phyloP scores from a whole-genome alignment of 2,797 vertebrate genomes.

The Bryconaethiops microstoma region DNA sequence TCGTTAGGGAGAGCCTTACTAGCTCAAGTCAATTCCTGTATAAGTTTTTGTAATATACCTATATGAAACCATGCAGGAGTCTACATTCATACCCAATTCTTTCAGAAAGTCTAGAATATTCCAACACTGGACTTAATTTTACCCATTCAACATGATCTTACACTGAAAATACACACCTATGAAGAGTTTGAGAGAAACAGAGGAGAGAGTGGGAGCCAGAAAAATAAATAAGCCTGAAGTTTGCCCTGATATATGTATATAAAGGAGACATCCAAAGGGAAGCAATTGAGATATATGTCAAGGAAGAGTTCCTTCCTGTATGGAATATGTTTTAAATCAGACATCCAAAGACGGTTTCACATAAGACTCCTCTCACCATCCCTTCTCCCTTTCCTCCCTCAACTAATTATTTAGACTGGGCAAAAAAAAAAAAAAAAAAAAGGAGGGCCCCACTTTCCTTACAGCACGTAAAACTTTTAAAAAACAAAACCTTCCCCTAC shows the following conservation, averaged over 20 bases:
- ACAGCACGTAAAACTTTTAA: slow-evolving; percentile 24
- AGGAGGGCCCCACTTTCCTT: slow-evolving; percentile 31
- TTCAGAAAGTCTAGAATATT: not conserved
- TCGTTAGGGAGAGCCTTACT: not conserved
- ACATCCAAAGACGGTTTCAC: slow-evolving; percentile 25
- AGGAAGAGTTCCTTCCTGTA: slow-evolving; percentile 56
- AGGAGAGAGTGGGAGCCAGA: slow-evolving; percentile 40
- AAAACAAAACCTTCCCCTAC: not conserved
- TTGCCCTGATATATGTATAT: slow-evolving; percentile 52
- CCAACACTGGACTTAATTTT: not conserved
- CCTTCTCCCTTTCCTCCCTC: slow-evolving; percentile 42
- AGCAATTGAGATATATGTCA: slow-evolving; percentile 57
- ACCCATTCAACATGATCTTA: slow-evolving; percentile 24
- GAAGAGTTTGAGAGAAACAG: slow-evolving; percentile 35
- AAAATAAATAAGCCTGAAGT: slow-evolving; percentile 51
- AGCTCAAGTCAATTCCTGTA: not conserved
- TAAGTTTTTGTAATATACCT: too few species aligned
- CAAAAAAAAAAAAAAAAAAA: slow-evolving; percentile 41
- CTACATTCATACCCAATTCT: too few species aligned
- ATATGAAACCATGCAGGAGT: too few species aligned
- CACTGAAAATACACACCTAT: slow-evolving; percentile 45
- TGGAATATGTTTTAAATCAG: slow-evolving; percentile 53
- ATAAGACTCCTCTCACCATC: slow-evolving; percentile 39
- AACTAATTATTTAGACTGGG: slow-evolving; percentile 64
- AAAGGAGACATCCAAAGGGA: slow-evolving; percentile 50